Evolutionary conservation across 2,888 invertebrate genomes (phyloP).

Genomic region (Ypsolopha scabrella): DNA sequence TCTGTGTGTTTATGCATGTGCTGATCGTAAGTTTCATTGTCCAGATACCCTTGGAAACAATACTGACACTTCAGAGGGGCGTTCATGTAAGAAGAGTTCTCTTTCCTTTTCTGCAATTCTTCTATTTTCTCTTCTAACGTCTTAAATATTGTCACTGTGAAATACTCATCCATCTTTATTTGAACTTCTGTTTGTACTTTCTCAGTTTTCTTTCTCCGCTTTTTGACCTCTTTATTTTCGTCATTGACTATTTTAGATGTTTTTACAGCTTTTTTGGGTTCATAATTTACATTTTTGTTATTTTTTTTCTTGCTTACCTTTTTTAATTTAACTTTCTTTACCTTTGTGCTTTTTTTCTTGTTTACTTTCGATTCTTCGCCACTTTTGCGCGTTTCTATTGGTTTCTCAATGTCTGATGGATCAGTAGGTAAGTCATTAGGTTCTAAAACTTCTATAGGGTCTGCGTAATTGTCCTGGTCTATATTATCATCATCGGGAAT

Average conservation of each 20-base stretch:
- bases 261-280: neutral
- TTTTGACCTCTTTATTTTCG: neutral
- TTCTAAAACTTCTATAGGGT: neutral
- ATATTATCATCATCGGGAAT: neutral
- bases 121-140: slow-evolving; percentile 3
- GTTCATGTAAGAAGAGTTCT: neutral
- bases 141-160: neutral
- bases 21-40: neutral
- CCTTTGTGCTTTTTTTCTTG: neutral
- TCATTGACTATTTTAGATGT: neutral
- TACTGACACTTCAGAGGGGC: slow-evolving; percentile 3
- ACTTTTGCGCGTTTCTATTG: neutral
- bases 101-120: neutral
- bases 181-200: neutral
- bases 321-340: neutral
- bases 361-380: neutral
- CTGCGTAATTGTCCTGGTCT: neutral
- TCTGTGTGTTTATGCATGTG: slow-evolving; percentile 2
- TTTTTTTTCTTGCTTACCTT: neutral
- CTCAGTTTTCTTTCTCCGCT: neutral
- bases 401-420: neutral
- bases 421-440: neutral
- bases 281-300: neutral
- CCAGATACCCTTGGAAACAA: slow-evolving; percentile 3
- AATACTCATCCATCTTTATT: slow-evolving; percentile 3